Base-by-base conservation (phyloP, 2,888 invertebrate species). In the Spisula subtruncata region DNA sequence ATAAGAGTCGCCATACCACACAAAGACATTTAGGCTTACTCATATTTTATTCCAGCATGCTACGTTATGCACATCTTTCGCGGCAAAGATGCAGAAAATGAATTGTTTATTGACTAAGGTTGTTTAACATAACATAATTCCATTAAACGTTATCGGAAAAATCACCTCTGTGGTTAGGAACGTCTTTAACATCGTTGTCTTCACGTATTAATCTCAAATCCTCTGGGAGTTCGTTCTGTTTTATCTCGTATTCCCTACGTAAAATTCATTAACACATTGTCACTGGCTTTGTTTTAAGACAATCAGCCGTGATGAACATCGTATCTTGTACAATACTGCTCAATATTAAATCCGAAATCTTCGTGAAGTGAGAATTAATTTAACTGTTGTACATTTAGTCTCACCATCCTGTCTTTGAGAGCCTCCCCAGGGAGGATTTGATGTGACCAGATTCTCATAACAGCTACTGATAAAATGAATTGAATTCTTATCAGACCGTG, bases 251-350 rank as follows among this genome's bases (percentile, higher is more conserved):
- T 32, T 75, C 32, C 32, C 75, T 18, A 35, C 29, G 75, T 75
- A 25, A 2, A 75, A 32, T 75, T 35, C 75, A 75, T 75, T 75
- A 75, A 75, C 75, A 18, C 75, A 35, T 75, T 75, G 29, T 75
- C 18, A 18, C 12, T 4, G 25, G 75, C 32, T 75, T 75, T 75
- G 75, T 75, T 75, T 75, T 25, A 25, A 25, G 75, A 75, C 6
- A 35, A 75, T 18, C 20, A n/a, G n/a, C 10, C 60, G 8, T 25
- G 60, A 66, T 66, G 2, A 75, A 75, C 35, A 35, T 35, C 6
- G 29, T 32, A 32, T 75, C 35, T 25, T 35, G 75, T 75, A 75
- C 75, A 75, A 75, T 25, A 75, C 32, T 75, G 75, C 35, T 32
- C 32, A 18, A 75, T 75, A 75, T 75, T 75, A 75, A 75, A 75